Evolutionary conservation across 1,140 invertebrate species (phyloP).

Genomic region (Drosophila sproati): DNA sequence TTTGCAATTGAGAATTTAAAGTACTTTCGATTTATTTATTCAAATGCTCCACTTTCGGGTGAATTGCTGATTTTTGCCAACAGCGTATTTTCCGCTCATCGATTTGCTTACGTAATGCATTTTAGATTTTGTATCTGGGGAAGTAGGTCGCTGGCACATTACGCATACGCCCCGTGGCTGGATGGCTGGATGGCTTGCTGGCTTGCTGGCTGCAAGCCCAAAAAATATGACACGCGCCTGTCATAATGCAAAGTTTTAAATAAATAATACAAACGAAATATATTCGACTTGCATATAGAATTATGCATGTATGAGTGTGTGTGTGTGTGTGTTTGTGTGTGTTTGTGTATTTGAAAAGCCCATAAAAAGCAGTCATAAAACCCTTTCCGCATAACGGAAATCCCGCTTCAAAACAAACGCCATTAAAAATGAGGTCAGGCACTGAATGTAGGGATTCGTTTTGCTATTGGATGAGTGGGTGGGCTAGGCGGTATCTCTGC

Average conservation of each 20-base stretch:
- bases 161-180: slow-evolving; percentile 65
- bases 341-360: slow-evolving; percentile 60
- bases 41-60: slow-evolving; percentile 13
- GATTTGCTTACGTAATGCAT: slow-evolving; percentile 54
- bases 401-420: slow-evolving; percentile 82
- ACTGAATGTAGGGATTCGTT: slow-evolving; percentile 30
- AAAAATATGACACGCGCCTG: slow-evolving; percentile 55
- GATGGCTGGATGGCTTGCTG: too few relatives aligned
- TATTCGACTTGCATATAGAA: slow-evolving; percentile 22
- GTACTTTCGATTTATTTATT: slow-evolving; percentile 28
- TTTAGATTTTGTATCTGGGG: slow-evolving; percentile 38
- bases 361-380: slow-evolving; percentile 82
- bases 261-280: slow-evolving; percentile 64
- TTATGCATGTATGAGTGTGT: slow-evolving; percentile 20
- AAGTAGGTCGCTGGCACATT: slow-evolving; percentile 57
- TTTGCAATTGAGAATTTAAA: background rate
- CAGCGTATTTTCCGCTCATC: slow-evolving; percentile 16
- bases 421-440: slow-evolving; percentile 81
- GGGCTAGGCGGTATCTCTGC: slow-evolving; percentile 25
- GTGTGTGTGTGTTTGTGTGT: slow-evolving; percentile 23
- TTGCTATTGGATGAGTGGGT: slow-evolving; percentile 20
- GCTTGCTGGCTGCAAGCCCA: slow-evolving; percentile 21
- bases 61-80: background rate
- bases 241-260: slow-evolving; percentile 80
- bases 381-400: slow-evolving; percentile 80